Base-by-base conservation (phyloP, 1,140 invertebrate genomes). In the Monomorium pharaonis region DNA sequence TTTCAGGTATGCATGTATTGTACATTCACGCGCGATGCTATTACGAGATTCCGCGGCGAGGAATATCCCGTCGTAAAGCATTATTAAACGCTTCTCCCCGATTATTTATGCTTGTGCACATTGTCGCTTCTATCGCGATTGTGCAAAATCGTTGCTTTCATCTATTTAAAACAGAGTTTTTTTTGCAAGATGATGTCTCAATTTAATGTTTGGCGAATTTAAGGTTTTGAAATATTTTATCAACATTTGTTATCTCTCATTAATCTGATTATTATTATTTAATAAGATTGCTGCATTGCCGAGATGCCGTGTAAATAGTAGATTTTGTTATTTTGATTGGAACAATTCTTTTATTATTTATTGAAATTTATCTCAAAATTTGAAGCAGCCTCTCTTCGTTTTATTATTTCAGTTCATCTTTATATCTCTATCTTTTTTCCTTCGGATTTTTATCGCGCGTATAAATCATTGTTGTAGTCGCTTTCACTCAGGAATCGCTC, bases 401-500 rank as follows among this genome's bases (percentile, higher is more conserved):
- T 30, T 58, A 44, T 27, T 30, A 83, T 51, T 74, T 72, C 0
- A 42, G 18, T 69, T 42, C 1, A 54, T 37, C 18, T n/a, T 70
- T 42, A 21, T 16, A 42, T 56, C 12, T 56, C 54, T 44, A 56
- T 27, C 12, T 49, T 56, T 81, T 67, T 70, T 81, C 3, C 24
- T 10, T 33, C 42, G 44, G 37, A 72, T 72, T 72, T 83, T 72
- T 44, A 83, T 83, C 78, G 67, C 16, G 49, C 49, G 37, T 49
- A 72, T 74, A 74, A 83, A 83, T 83, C 78, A 83, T 83, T 83
- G 37, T 72, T 60, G 86, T 49, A 88, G 54, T 78, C 84, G 88
- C 89, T 90, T 90, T 90, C 89, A 88, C 89, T 86, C 54, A 60
- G 56, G 84, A 76, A 89, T 89, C 88, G 83, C 78, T 83, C 78